Evolutionary conservation across 2,113 vertebrate genomes (phyloP).

Genomic region (Seriola aureovittata): DNA sequence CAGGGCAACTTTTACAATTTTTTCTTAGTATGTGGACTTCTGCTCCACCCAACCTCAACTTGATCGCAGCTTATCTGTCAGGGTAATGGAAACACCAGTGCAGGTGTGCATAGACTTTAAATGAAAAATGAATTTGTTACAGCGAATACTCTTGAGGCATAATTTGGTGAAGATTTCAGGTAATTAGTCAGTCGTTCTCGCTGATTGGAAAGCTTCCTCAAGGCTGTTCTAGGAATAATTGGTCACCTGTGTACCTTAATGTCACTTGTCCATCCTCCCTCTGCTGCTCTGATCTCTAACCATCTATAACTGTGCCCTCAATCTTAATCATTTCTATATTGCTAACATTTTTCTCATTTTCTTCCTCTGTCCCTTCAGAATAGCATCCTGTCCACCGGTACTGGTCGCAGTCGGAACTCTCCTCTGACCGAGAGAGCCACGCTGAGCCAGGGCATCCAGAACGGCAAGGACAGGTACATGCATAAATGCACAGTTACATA

Average conservation of each 20-base stretch:
- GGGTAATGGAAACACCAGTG: not conserved
- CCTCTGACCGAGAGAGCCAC: constrained; percentile 89
- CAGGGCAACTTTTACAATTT: not conserved
- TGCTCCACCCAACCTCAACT: not conserved
- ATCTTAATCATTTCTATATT: constrained; percentile 69
- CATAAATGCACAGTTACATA: not conserved
- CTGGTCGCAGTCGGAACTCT: constrained; percentile 91
- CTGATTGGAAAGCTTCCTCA: not conserved
- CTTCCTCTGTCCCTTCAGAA: constrained; percentile 82
- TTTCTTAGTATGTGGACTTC: not conserved
- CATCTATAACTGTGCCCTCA: not conserved
- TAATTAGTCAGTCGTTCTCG: not conserved
- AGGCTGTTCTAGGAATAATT: constrained; percentile 9
- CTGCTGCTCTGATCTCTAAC: not conserved
- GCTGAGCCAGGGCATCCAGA: constrained; percentile 88
- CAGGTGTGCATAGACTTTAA: constrained; percentile 13
- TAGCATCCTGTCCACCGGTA: constrained; percentile 92
- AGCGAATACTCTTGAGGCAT: not conserved
- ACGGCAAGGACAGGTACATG: constrained; percentile 92
- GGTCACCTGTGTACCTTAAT: not conserved
- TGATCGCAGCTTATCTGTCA: not conserved
- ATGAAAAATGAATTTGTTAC: not conserved
- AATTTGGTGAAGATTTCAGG: not conserved
- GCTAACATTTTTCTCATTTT: not conserved
- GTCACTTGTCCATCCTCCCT: not conserved